phyloP scores from a whole-genome alignment of 1,140 invertebrate species.

The Platyura marginata region DNA sequence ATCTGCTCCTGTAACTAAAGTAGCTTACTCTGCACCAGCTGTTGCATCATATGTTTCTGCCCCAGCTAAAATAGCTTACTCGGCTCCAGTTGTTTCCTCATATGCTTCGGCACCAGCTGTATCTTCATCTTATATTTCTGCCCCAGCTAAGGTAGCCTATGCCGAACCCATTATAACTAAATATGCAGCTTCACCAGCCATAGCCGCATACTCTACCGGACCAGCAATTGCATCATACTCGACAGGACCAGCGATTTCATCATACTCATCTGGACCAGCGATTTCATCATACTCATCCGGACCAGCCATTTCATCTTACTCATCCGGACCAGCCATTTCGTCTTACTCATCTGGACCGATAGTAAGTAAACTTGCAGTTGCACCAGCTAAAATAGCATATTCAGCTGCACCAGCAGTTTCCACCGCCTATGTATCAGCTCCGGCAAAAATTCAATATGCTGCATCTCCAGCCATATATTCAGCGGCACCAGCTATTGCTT shows the following conservation, averaged over 20 bases:
- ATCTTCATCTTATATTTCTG: constrained; percentile 16
- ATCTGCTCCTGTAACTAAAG: constrained; percentile 9
- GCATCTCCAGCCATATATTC: too few species aligned
- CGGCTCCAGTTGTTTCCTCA: not conserved
- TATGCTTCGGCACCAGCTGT: constrained; percentile 7
- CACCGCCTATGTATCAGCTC: constrained; percentile 5
- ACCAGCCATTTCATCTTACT: constrained; percentile 3
- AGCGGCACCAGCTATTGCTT: constrained; percentile 5
- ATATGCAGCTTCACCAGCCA: constrained; percentile 6
- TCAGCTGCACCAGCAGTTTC: not conserved
- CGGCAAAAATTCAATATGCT: constrained; percentile 6
- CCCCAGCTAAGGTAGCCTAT: constrained; percentile 10
- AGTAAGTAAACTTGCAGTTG: not conserved
- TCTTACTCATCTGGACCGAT: not conserved
- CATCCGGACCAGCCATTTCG: not conserved
- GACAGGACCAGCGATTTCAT: constrained; percentile 8
- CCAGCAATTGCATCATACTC: not conserved
- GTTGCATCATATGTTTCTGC: not conserved
- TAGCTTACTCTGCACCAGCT: constrained; percentile 5
- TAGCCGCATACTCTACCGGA: constrained; percentile 6
- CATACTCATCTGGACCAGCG: constrained; percentile 10
- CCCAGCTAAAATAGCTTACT: not conserved
- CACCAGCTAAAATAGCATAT: not conserved
- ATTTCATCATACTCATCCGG: constrained; percentile 9
- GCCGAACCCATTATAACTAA: constrained; percentile 5